These are phyloP conservation scores for Atlantisia rogersi DNA, from an alignment of 2,113 vertebrate species.

Conservation along the genomic window DNA sequence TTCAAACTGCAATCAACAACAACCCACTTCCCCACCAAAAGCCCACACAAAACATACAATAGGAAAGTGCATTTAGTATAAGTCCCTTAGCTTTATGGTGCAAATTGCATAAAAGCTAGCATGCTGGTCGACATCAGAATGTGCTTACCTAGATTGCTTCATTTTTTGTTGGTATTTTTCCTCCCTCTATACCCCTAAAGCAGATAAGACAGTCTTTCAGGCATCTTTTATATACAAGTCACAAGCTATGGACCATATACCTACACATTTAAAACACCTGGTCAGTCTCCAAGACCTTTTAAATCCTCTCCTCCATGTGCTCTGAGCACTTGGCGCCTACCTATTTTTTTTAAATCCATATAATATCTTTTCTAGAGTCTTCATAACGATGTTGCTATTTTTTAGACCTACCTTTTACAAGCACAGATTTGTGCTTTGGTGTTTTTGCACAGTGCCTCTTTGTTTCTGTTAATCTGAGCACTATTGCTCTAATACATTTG, in stretches of 20 bases:
- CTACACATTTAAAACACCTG: not conserved
- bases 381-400: not conserved
- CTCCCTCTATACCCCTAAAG: not conserved
- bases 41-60: not conserved
- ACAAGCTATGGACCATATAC: not conserved
- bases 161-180: not conserved
- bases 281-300: not conserved
- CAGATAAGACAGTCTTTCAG: not conserved
- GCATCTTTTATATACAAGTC: not conserved
- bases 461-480: not conserved
- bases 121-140: not conserved
- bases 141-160: not conserved
- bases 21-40: not conserved
- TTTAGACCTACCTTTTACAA: not conserved
- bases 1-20: not conserved
- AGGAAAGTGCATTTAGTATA: not conserved
- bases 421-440: not conserved
- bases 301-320: rapidly evolving
- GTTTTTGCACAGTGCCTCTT: not conserved
- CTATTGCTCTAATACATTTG: not conserved
- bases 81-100: not conserved
- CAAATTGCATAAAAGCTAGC: not conserved
- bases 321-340: not conserved
- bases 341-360: not conserved
- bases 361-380: not conserved